Base-by-base conservation (phyloP, 2,113 vertebrate genomes). In the Eubucco bourcierii region DNA sequence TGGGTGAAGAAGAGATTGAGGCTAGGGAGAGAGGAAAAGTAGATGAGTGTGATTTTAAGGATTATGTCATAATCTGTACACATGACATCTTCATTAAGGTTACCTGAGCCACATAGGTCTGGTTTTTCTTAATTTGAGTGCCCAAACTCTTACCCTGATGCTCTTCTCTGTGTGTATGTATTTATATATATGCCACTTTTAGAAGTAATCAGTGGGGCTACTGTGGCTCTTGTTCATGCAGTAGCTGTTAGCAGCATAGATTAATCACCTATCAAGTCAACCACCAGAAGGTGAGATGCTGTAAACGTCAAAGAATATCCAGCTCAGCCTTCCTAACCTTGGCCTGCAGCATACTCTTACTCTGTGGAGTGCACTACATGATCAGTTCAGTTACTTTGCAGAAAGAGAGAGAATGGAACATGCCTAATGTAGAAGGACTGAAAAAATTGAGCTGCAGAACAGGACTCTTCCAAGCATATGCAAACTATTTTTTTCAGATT, bases 191-290 rank as follows among this genome's bases (percentile, higher is more conserved):
- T 87, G 85, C 29, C 29, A 34, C 34, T 83, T 75, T 8, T 16
- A n/a, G 60, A 82, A 91, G 90, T 68, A 87, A 79, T 84, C 60
- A 63, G 18, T 23, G 17, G 64, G 52, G 75, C 87, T 87, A 14
- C 60, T 70, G n/a, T 82, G 75, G 63, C 33, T 92, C 46, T 55
- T 80, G 64, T 61, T 96, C 67, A 80, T 37, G 8, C 41, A 88
- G 46, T 56, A 85, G 85, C 76, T 94, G 82, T 88, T 95, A 90
- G 10, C 84, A 80, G 18, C 34, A 44, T 15, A 64, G 79, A 90
- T 95, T 91, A 91, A 95, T 93, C 82, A 64, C 82, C 66, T 85
- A 63, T 94, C 65, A 80, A 33, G 46, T 82, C 72, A 90, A 34
- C 47, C 46, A 70, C 46, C 47, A 93, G 81, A 87, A 94, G 58